Percentiles rank a stretch among this genome's conserved stretches.
Conservation (phyloP, 2,797 vertebrate genomes). For the Manis pentadactyla region DNA sequence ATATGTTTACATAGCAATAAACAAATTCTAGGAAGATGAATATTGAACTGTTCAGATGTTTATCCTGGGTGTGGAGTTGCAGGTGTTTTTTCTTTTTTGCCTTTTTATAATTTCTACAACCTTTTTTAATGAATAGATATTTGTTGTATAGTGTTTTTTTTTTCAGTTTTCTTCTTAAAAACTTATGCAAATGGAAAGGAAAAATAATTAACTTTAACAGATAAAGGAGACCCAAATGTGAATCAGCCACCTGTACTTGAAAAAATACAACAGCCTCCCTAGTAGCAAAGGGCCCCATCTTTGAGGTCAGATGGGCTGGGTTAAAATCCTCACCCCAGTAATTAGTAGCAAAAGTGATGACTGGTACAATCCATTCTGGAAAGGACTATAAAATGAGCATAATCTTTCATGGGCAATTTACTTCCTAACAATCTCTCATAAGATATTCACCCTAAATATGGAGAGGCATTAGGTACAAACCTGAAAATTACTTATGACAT, state of each 20-base stretch:
- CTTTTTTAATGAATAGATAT: background rate
- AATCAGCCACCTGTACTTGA: rapidly evolving
- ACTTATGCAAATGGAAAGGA: background rate
- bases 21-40: background rate
- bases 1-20: background rate
- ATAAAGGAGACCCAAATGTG: background rate
- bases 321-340: background rate
- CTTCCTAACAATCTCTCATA: background rate
- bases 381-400: background rate
- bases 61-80: background rate
- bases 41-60: background rate
- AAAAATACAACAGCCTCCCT: rapidly evolving
- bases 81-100: background rate
- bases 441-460: background rate
- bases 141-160: background rate
- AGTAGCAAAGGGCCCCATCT: rapidly evolving
- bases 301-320: no score
- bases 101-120: background rate
- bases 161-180: background rate
- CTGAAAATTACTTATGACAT: background rate
- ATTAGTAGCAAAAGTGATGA: rapidly evolving
- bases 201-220: background rate
- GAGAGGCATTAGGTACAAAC: background rate
- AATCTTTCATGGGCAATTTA: rapidly evolving
- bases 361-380: background rate